A percentile compares a stretch with the other conserved stretches of the same genome.
These are phyloP conservation scores for Euclidia mi DNA, from an alignment of 2,888 invertebrate genomes.

Conservation along the genomic window DNA sequence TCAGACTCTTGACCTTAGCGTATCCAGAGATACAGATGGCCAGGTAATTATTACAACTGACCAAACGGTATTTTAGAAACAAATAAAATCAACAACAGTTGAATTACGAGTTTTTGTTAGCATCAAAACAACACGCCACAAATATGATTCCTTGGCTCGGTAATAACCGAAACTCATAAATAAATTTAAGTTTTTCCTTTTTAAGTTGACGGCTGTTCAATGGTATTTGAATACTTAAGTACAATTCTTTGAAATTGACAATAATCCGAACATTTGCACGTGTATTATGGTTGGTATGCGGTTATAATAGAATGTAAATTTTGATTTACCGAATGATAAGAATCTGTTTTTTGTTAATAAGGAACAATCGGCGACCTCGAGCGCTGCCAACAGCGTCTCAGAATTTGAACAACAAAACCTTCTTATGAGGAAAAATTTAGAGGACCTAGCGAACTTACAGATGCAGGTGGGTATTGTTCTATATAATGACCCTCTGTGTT, in stretches of 20 bases:
- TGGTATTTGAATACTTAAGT: slow-evolving; percentile 45
- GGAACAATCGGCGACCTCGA: slow-evolving; percentile 88
- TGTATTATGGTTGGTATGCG: slow-evolving; percentile 45
- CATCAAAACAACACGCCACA: slow-evolving; percentile 9
- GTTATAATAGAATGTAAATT: slow-evolving; percentile 55
- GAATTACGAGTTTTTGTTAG: slow-evolving; percentile 5
- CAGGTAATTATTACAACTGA: slow-evolving; percentile 69
- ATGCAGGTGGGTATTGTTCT: slow-evolving; percentile 78
- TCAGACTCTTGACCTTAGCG: slow-evolving; percentile 86
- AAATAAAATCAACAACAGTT: not conserved
- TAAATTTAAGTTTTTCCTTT: slow-evolving; percentile 35
- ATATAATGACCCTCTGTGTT: slow-evolving; percentile 10
- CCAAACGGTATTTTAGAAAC: slow-evolving; percentile 2
- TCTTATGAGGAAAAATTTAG: slow-evolving; percentile 87
- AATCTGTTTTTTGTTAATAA: slow-evolving; percentile 56
- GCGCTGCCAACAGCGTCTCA: slow-evolving; percentile 87
- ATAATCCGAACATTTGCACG: slow-evolving; percentile 48
- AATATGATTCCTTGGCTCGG: slow-evolving; percentile 6
- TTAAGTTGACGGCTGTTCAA: slow-evolving; percentile 37
- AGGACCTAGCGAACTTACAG: slow-evolving; percentile 87
- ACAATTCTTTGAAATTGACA: slow-evolving; percentile 52
- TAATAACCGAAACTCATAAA: slow-evolving; percentile 24
- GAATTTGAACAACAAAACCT: slow-evolving; percentile 87
- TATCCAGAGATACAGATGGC: slow-evolving; percentile 87
- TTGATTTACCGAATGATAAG: slow-evolving; percentile 52